Evolutionary conservation across 2,113 vertebrate species (phyloP).

Genomic region (Callopanchax toddi): DNA sequence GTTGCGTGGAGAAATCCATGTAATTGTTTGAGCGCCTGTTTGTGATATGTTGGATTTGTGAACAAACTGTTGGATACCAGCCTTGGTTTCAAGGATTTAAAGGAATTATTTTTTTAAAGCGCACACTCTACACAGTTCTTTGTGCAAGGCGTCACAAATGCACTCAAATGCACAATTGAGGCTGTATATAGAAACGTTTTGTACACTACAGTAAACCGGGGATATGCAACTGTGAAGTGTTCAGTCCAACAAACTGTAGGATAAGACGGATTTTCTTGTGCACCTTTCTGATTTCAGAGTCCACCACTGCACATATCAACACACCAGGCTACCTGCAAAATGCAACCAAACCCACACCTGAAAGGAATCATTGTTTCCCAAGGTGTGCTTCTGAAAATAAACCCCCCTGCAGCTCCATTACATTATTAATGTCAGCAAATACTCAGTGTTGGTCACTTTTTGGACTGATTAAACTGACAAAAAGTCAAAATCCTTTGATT

Average conservation of each 20-base stretch:
- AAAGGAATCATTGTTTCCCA: slow-evolving; percentile 4
- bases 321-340: neutral
- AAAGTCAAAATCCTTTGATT: no score
- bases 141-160: neutral
- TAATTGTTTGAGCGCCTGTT: slow-evolving; percentile 2
- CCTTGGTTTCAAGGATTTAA: slow-evolving; percentile 42
- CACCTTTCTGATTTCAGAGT: neutral
- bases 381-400: neutral
- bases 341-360: neutral
- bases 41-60: slow-evolving; percentile 36
- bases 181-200: slow-evolving; percentile 20
- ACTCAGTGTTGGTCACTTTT: neutral
- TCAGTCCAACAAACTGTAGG: no score
- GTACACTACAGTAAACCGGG: slow-evolving; percentile 8
- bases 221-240: neutral
- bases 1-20: slow-evolving; percentile 29
- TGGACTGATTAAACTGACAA: neutral
- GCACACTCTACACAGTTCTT: neutral
- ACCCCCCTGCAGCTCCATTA: neutral
- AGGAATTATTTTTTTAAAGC: slow-evolving; percentile 3
- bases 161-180: slow-evolving; percentile 9
- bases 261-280: neutral
- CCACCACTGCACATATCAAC: neutral
- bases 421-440: neutral
- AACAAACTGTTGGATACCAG: slow-evolving; percentile 22